A percentile compares a stretch with the other conserved stretches of the same genome.
Evolutionary conservation across 2,797 vertebrate species (phyloP).

Genomic region (Lutjanus campechanus): DNA sequence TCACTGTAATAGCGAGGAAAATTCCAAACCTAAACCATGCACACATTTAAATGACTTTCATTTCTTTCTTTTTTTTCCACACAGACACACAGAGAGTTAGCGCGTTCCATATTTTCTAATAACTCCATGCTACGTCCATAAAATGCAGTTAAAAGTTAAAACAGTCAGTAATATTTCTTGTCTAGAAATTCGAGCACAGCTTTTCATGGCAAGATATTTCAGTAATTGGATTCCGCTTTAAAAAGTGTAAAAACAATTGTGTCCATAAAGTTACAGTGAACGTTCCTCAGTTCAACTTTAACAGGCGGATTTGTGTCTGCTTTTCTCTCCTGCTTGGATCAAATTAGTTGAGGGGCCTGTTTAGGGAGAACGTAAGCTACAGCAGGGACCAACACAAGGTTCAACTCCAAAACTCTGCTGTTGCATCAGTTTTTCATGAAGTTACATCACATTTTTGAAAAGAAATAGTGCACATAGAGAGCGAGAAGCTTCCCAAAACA

Average conservation of each 20-base stretch:
- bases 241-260: slow-evolving; percentile 57
- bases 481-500: slow-evolving; percentile 20
- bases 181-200: slow-evolving; percentile 27
- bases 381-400: slow-evolving; percentile 47
- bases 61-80: slow-evolving; percentile 32
- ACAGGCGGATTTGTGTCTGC: slow-evolving; percentile 70
- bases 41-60: slow-evolving; percentile 35
- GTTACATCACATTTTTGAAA: slow-evolving; percentile 33
- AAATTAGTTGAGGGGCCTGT: slow-evolving; percentile 69
- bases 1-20: slow-evolving; percentile 59
- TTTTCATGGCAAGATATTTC: slow-evolving; percentile 55
- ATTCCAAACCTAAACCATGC: slow-evolving; percentile 45
- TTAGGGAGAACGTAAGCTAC: slow-evolving; percentile 52
- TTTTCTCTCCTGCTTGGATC: slow-evolving; percentile 71
- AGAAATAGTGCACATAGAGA: background rate
- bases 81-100: slow-evolving; percentile 25
- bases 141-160: slow-evolving; percentile 21
- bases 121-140: slow-evolving; percentile 24
- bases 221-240: slow-evolving; percentile 51
- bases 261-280: slow-evolving; percentile 64
- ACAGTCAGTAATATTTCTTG: slow-evolving; percentile 47
- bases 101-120: slow-evolving; percentile 39
- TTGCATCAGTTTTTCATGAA: slow-evolving; percentile 59
- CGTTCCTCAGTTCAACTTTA: slow-evolving; percentile 60
- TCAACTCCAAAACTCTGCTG: slow-evolving; percentile 43